A percentile compares a stretch with the other conserved stretches of the same genome.
Conservation (phyloP, 2,113 vertebrate species). For the Chinchilla lanigera region DNA sequence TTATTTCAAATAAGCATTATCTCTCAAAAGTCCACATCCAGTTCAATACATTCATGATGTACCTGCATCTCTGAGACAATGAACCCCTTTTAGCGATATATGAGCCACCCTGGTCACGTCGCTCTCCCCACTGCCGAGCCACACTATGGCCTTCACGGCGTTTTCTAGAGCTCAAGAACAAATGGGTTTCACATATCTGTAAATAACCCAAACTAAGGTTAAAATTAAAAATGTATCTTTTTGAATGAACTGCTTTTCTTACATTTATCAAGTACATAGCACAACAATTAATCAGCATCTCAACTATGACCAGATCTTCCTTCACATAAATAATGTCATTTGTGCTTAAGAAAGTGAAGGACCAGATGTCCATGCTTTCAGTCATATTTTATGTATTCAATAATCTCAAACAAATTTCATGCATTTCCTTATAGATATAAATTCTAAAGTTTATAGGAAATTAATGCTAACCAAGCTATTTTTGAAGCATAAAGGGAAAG, state of each 20-base stretch:
- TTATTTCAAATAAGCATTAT: neutral
- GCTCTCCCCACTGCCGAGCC: neutral
- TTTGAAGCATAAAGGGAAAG: neutral
- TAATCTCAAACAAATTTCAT: neutral
- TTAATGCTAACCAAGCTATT: neutral
- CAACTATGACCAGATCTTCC: neutral
- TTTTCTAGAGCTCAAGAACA: neutral
- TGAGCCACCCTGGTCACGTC: too few species aligned
- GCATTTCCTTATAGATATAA: neutral
- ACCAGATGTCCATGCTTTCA: neutral
- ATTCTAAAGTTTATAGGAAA: neutral
- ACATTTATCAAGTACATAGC: neutral
- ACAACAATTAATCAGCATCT: neutral
- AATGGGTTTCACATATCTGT: neutral
- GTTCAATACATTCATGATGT: neutral
- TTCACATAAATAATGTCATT: neutral
- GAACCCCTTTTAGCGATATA: neutral
- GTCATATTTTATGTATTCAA: neutral
- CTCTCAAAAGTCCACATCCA: neutral
- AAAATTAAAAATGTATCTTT: neutral
- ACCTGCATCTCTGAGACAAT: neutral
- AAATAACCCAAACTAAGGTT: neutral
- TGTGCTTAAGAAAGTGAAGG: neutral
- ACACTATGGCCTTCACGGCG: neutral
- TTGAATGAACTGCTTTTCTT: neutral